Evolutionary conservation across 2,113 vertebrate genomes (phyloP), one percentile per base, ranked within the genome.

Genomic region (Caretta caretta): DNA sequence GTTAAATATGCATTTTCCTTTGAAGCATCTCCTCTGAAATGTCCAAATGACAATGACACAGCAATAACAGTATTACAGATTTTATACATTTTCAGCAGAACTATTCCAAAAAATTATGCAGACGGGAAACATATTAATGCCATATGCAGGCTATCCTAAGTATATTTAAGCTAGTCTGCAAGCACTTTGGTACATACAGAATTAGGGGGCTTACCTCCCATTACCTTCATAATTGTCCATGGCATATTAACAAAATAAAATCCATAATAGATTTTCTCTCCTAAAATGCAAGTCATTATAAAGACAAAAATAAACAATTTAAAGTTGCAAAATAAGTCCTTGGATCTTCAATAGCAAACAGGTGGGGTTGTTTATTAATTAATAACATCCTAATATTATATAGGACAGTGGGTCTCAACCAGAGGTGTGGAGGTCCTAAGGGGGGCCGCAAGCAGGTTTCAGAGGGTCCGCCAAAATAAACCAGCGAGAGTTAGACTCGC

Each of bases 21-120:
- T 92, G 29, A 94, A 95, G 49, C 78, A 46, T 6, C 3, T 88
- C 53, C 86, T 49, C 49, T 92, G 91, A 93, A 89, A 14, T 91
- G 35, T 75, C 46, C 56, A 78, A 85, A 97, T 93, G 25, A n/a
- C 62, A 91, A 57, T 87, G 62, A 31, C 62, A 22, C 29, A 65
- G 91, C 51, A 81, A n/a, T 81, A 51, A 24, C 80, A 50, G 6
- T 90, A 19, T 46, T 59, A 80, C 53, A 85, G 14, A 88, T 88
- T 89, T 87, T 87, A 35, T 46, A 35, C 57, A 31, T 53, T 94
- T 10, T 59, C 90, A 90, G 49, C 84, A 93, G 79, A 95, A 83
- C 31, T 80, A 35, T 38, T 92, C 25, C 25, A 57, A 80, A 75
- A 94, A 94, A 75, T 79, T 46, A 20, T 1, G 3, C 35, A 79